Conservation (phyloP, 1,140 invertebrate genomes). For the Melanaphis sacchari region DNA sequence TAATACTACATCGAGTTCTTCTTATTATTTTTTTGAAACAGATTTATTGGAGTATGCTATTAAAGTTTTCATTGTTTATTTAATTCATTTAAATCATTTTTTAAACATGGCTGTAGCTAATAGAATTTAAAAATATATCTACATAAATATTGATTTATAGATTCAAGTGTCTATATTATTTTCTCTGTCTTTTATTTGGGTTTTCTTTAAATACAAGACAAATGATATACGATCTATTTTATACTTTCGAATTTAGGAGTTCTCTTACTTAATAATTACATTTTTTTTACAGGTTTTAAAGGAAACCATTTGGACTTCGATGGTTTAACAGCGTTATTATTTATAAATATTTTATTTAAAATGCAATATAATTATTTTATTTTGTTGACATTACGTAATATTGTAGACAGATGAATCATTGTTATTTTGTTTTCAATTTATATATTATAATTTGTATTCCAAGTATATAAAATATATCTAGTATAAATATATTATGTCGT, state of each 20-base stretch:
- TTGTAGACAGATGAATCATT: constrained; percentile 27
- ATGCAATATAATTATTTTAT: constrained; percentile 52
- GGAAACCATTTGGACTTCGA: constrained; percentile 31
- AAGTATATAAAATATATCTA: constrained; percentile 2
- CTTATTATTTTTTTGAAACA: background rate
- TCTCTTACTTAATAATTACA: background rate
- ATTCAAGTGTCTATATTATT: background rate
- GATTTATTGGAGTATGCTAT: constrained; percentile 4
- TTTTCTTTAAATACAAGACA: background rate
- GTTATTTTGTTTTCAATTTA: constrained; percentile 14
- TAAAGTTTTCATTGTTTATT: constrained; percentile 11
- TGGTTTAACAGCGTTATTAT: constrained; percentile 48
- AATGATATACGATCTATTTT: background rate
- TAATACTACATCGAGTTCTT: background rate
- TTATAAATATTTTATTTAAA: constrained; percentile 49
- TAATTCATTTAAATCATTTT: background rate
- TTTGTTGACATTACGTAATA: constrained; percentile 17
- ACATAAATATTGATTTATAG: background rate
- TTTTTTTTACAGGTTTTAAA: constrained; percentile 51
- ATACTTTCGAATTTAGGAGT: background rate
- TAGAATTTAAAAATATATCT: background rate
- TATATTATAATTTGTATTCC: background rate
- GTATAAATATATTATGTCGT: constrained; percentile 3
- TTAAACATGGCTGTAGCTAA: background rate
- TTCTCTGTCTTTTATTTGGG: background rate